These are phyloP conservation scores for Lipophrys pholis DNA, from an alignment of 2,113 vertebrate genomes.

Conservation along the genomic window DNA sequence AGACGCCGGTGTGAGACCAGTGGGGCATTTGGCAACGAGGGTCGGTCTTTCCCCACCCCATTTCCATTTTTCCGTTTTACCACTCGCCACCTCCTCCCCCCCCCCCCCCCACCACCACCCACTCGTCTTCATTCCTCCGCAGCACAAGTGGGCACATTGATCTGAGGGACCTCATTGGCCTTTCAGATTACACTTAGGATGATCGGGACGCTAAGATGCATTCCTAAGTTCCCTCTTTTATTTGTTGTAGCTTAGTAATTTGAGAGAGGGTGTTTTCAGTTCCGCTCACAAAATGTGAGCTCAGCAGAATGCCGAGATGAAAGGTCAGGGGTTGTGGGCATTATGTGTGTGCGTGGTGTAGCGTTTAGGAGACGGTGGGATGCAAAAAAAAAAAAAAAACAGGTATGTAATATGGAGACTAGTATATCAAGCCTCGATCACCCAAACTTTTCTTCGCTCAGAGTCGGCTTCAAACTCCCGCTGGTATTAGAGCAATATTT, in stretches of 20 bases:
- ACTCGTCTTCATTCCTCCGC: constrained; percentile 17
- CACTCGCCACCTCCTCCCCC: constrained; percentile 23
- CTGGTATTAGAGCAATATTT: constrained; percentile 67
- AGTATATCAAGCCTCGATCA: constrained; percentile 36
- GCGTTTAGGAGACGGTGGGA: constrained; percentile 36
- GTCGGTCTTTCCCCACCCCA: constrained; percentile 31
- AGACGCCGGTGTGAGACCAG: constrained; percentile 24
- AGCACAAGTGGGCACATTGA: constrained; percentile 60
- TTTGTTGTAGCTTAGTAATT: constrained; percentile 46
- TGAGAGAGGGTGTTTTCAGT: constrained; percentile 31
- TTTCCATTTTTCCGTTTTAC: constrained; percentile 66
- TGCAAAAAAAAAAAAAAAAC: constrained; percentile 18
- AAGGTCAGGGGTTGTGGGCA: constrained; percentile 61
- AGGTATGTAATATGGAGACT: constrained; percentile 23
- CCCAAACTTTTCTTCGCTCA: constrained; percentile 36
- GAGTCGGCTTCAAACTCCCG: constrained; percentile 53
- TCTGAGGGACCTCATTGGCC: constrained; percentile 36
- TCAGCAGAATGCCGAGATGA: constrained; percentile 35
- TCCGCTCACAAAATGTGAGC: constrained; percentile 29
- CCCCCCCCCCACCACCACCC: not conserved
- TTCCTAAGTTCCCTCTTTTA: constrained; percentile 35
- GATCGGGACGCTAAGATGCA: constrained; percentile 26
- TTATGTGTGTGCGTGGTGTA: constrained; percentile 18
- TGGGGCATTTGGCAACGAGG: constrained; percentile 38
- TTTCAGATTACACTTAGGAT: constrained; percentile 46